These are phyloP conservation scores for Tragelaphus strepsiceros DNA, from an alignment of 2,113 vertebrate species.

Conservation along the genomic window DNA sequence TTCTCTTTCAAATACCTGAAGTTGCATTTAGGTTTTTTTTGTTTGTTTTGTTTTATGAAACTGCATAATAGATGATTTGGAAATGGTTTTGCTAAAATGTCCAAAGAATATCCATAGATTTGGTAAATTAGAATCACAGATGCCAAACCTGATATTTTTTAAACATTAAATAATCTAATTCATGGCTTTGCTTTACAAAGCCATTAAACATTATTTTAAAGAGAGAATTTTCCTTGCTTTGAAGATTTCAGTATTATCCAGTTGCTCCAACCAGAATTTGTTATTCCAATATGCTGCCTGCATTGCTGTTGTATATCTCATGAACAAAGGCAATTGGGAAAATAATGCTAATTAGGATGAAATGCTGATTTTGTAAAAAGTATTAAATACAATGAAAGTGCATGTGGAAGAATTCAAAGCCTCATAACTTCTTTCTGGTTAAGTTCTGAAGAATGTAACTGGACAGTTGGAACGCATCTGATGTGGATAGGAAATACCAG, in stretches of 20 bases:
- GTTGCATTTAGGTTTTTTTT: not conserved
- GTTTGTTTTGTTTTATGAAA: not conserved
- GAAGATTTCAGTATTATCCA: not conserved
- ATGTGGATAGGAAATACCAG: not conserved
- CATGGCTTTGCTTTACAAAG: not conserved
- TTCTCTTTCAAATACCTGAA: not conserved
- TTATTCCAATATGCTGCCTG: not conserved
- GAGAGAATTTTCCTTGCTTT: not conserved
- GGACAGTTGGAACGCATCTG: not conserved
- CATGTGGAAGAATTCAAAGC: not conserved
- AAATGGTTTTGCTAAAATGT: not conserved
- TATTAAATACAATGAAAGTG: not conserved
- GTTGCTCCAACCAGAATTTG: not conserved
- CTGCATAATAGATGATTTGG: not conserved
- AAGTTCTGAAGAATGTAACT: not conserved
- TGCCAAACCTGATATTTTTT: not conserved
- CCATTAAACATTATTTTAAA: not conserved
- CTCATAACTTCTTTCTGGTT: conserved; percentile 1
- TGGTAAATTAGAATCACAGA: not conserved
- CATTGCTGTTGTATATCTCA: not conserved
- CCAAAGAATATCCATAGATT: not conserved
- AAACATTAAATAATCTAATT: not conserved
- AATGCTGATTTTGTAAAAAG: not conserved
- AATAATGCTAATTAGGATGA: not conserved
- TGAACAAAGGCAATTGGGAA: not conserved